phyloP scores from a whole-genome alignment of 1,140 invertebrate species.

The Drosophila sp. region DNA sequence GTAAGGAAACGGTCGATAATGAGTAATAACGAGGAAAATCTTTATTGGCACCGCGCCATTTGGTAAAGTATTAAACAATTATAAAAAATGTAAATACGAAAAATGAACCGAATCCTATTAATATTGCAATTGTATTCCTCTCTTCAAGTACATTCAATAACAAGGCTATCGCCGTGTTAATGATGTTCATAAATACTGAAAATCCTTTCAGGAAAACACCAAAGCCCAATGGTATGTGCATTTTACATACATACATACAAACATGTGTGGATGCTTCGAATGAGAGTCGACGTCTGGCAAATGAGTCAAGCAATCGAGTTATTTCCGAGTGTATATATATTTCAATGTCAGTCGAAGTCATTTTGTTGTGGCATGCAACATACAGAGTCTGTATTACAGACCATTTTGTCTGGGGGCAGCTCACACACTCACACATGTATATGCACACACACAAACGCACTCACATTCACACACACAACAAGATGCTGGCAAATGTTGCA shows the following conservation, averaged over 20 bases:
- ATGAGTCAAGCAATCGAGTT: slow-evolving; percentile 18
- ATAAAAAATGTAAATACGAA: slow-evolving; percentile 4
- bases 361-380: slow-evolving; percentile 1
- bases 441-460: not conserved
- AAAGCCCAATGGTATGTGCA: slow-evolving; percentile 14
- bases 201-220: slow-evolving; percentile 39
- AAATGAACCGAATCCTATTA: slow-evolving; percentile 43
- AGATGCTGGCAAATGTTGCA: not conserved
- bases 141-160: slow-evolving; percentile 4
- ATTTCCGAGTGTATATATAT: slow-evolving; percentile 18
- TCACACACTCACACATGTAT: not conserved
- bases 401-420: not conserved
- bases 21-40: slow-evolving; percentile 25
- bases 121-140: slow-evolving; percentile 42
- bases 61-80: slow-evolving; percentile 54
- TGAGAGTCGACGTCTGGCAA: slow-evolving; percentile 21
- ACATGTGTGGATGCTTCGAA: slow-evolving; percentile 25
- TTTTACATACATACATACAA: no score
- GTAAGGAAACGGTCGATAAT: slow-evolving; percentile 36
- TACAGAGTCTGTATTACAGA: no score
- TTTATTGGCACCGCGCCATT: slow-evolving; percentile 42
- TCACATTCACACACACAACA: not conserved
- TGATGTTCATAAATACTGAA: slow-evolving; percentile 54
- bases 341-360: slow-evolving; percentile 1
- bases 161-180: slow-evolving; percentile 8